Percentiles rank a stretch among this genome's conserved stretches.
Evolutionary conservation across 2,113 vertebrate genomes (phyloP).

Genomic region (Ahaetulla prasina): DNA sequence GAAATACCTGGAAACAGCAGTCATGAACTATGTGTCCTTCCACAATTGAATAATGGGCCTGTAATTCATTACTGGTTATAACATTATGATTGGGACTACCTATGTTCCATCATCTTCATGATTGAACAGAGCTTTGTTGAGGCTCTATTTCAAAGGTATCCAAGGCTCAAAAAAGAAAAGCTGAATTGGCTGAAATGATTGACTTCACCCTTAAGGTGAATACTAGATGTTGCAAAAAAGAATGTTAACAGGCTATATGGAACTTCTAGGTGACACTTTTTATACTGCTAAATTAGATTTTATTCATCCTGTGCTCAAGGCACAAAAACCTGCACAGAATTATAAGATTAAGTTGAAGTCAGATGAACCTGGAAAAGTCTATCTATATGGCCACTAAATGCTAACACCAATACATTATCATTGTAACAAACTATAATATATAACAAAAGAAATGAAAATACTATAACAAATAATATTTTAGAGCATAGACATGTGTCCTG

Average conservation of each 20-base stretch:
- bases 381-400: neutral
- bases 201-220: neutral
- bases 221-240: neutral
- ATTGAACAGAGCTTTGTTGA: neutral
- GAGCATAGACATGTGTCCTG: neutral
- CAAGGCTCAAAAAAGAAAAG: neutral
- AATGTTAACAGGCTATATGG: neutral
- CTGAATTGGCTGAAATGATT: neutral
- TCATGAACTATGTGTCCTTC: neutral
- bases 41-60: neutral
- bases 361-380: neutral
- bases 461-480: neutral
- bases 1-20: neutral
- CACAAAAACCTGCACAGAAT: neutral
- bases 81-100: neutral
- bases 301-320: neutral
- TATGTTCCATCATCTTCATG: neutral
- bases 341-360: neutral
- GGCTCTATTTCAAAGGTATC: neutral
- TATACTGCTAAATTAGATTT: neutral
- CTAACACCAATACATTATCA: neutral
- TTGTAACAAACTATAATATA: neutral
- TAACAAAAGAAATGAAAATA: neutral
- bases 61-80: neutral
- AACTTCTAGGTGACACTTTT: neutral